Evolutionary conservation across 2,888 invertebrate genomes (phyloP).

Genomic region (Sepiola atlantica): DNA sequence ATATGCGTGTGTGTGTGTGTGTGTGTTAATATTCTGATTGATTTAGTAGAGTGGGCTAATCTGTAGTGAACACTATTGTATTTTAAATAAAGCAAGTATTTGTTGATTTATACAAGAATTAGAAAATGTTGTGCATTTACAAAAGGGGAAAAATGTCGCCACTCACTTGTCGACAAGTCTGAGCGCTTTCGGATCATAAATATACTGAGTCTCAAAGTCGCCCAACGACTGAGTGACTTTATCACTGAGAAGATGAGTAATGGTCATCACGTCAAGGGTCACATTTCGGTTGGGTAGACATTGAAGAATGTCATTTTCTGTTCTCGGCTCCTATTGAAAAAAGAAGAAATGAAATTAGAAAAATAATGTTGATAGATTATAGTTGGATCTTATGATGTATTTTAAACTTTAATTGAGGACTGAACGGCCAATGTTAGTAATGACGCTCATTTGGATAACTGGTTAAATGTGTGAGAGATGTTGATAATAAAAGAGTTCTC

Average conservation of each 20-base stretch:
- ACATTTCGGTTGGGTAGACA: constrained; percentile 72
- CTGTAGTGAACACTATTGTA: too few relatives aligned
- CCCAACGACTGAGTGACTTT: constrained; percentile 75
- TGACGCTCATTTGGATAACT: too few relatives aligned
- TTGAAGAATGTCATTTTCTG: constrained; percentile 70
- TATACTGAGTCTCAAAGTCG: constrained; percentile 75
- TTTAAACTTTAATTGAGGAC: too few relatives aligned
- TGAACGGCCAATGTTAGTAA: too few relatives aligned
- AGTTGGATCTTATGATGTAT: too few relatives aligned
- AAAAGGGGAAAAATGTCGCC: neutral
- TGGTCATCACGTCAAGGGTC: constrained; percentile 74
- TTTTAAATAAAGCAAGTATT: too few relatives aligned
- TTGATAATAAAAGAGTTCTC: too few relatives aligned
- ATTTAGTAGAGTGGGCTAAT: too few relatives aligned
- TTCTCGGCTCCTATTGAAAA: constrained; percentile 46
- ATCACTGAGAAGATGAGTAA: constrained; percentile 74
- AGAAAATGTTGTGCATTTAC: neutral
- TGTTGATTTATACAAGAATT: too few relatives aligned
- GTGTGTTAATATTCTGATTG: too few relatives aligned
- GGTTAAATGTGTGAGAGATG: too few relatives aligned
- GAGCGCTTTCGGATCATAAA: constrained; percentile 73
- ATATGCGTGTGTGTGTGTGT: neutral
- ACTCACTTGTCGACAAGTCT: constrained; percentile 65
- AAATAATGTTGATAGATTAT: neutral
- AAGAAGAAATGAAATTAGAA: neutral